Conservation (phyloP, 2,888 invertebrate species). For the Linnaemya tessellans region DNA sequence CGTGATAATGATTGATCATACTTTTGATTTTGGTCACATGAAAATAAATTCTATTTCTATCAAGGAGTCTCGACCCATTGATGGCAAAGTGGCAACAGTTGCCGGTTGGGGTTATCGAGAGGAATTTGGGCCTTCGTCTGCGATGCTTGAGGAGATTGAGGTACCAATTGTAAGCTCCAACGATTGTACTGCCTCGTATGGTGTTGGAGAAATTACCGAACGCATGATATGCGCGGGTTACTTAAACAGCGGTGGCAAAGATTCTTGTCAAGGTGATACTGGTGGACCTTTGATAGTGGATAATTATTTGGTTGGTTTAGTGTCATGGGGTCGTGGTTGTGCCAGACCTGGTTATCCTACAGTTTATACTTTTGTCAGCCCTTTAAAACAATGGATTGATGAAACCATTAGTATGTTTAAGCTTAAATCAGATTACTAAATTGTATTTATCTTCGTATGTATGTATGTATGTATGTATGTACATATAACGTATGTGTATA, state of each 20-base stretch:
- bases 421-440: too few species aligned
- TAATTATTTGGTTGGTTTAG: slow-evolving; percentile 81
- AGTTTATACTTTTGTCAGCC: slow-evolving; percentile 83
- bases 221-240: slow-evolving; percentile 80
- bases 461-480: background rate
- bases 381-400: slow-evolving; percentile 79
- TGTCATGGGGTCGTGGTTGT: slow-evolving; percentile 84
- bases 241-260: slow-evolving; percentile 77
- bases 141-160: slow-evolving; percentile 83
- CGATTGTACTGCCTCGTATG: slow-evolving; percentile 75
- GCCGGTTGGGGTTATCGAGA: slow-evolving; percentile 81
- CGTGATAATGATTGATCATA: slow-evolving; percentile 83
- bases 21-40: slow-evolving; percentile 82
- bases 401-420: slow-evolving; percentile 74
- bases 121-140: slow-evolving; percentile 76
- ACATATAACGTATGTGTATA: background rate
- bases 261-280: slow-evolving; percentile 82
- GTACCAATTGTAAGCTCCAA: slow-evolving; percentile 76
- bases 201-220: slow-evolving; percentile 74
- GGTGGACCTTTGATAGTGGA: slow-evolving; percentile 81
- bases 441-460: background rate
- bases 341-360: slow-evolving; percentile 83
- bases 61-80: slow-evolving; percentile 74
- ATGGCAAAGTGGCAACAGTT: slow-evolving; percentile 75
- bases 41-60: slow-evolving; percentile 81